Base-by-base conservation (phyloP, 2,888 invertebrate species). In the Cyaniris semiargus region DNA sequence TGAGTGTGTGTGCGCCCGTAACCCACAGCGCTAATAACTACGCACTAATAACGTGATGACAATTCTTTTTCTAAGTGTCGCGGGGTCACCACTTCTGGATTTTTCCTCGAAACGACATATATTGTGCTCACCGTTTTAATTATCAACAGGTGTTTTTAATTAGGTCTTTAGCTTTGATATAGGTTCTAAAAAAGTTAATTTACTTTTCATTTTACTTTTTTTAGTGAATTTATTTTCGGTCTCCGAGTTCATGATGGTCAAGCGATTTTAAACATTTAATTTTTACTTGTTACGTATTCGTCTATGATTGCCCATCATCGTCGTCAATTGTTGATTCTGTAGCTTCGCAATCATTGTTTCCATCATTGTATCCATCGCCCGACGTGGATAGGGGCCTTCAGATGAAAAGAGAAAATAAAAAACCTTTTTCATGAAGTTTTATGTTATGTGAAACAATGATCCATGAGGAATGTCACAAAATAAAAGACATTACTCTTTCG, bases 51-150 rank as follows among this genome's bases (percentile, higher is more conserved):
- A 78, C 74, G 77, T 56, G 76, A 79, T 80, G 77, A 76, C 80
- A 79, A 78, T 80, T 79, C 81, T 81, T 82, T 81, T 80, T 27
- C 27, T 27, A 31, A 1, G 53, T 66, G 66, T 66, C 66, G 27
- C 66, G 66, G 15, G 66, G 60, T 60, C 60, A 66, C 44, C 27
- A 13, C 18, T 66, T 18, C 6, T 66, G 66, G 6, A 66, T 15
- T 27, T 66, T 66, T 66, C 66, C 27, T 66, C 27, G 15, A 31
- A 15, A 31, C 15, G 31, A 66, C 60, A 23, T 31, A 18, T 18
- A 66, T 15, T 31, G 27, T 66, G 66, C 18, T 66, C 27, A 31
- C 18, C 27, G 3, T 60, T 13, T 60, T 56, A 56, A 56, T 21
- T 58, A 56, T 56, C 2, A 56, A 7, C 56, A 56, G 18, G 6